Base-by-base conservation (phyloP, 2,113 vertebrate genomes). In the Leucopsar rothschildi region DNA sequence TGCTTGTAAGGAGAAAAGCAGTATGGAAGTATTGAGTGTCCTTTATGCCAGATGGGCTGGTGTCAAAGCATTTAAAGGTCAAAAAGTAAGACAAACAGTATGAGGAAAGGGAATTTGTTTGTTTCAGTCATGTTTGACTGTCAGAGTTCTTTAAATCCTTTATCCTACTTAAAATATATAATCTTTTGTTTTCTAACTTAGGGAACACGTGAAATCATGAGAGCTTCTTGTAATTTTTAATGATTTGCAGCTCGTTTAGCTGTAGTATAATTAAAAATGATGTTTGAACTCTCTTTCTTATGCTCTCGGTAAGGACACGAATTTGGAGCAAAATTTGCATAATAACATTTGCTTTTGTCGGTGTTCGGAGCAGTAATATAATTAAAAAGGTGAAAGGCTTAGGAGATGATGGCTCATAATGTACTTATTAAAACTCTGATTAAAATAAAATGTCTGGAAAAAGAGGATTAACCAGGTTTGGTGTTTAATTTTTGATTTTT, bases 351-450 rank as follows among this genome's bases (percentile, higher is more conserved):
- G 95, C 96, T 98, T 97, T 97, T 96, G 94, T 97, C 59, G 14
- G 65, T 97, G 92, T 90, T 98, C 72, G 64, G 82, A 91, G 96
- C 93, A 86, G 82, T 92, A 97, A 95, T 96, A 96, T 97, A 97
- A 98, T 98, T 97, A 97, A 95, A 96, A 98, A 96, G 97, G 97
- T 97, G 96, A 98, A 97, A 94, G 93, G 95, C 93, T 95, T 91
- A 95, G 91, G 88, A 96, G 94, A 95, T 91, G 95, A 97, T 91
- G 95, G 85, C 81, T 97, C 91, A 73, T 96, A 96, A 95, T 77
- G 89, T 93, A 96, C 95, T 95, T 97, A 97, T 97, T 98, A 97
- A 95, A 96, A 96, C 96, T 96, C 95, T 97, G 97, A 97, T 97
- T 93, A 96, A 96, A 97, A 97, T 94, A 96, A 98, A 97, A 93